phyloP scores from a whole-genome alignment of 2,797 vertebrate species.

The Pseudotriccus pelzelni region DNA sequence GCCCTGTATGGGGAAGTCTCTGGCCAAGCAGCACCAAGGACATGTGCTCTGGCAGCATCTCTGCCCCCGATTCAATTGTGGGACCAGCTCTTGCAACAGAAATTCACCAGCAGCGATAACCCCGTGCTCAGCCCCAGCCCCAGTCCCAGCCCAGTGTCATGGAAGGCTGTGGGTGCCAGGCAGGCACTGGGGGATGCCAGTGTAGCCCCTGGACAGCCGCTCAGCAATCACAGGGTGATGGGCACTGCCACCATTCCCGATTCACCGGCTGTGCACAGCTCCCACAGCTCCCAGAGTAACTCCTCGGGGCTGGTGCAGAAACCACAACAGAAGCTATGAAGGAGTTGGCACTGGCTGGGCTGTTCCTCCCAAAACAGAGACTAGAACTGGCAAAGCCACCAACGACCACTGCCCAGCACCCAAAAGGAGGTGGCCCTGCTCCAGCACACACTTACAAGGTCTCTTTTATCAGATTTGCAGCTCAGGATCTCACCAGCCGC shows the following conservation, averaged over 20 bases:
- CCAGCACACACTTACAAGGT: background rate
- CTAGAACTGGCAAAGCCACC: background rate
- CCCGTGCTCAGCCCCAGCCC: background rate
- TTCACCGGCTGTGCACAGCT: background rate
- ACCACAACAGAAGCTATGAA: background rate
- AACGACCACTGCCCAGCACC: background rate
- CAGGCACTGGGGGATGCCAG: background rate
- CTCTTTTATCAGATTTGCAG: background rate
- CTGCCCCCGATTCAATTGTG: accelerated
- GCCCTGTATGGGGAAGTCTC: background rate
- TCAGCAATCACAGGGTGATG: background rate
- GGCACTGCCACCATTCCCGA: background rate
- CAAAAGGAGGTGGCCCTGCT: background rate
- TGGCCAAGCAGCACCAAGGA: background rate
- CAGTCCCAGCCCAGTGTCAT: background rate
- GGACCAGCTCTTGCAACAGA: accelerated
- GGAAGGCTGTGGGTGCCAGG: background rate
- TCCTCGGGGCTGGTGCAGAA: background rate
- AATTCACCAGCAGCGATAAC: background rate
- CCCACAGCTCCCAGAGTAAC: accelerated
- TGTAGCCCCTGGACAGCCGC: background rate
- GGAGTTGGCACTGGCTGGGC: background rate
- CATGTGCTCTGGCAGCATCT: accelerated
- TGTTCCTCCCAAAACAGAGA: background rate
- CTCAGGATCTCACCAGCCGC: background rate